Percentiles rank a stretch among this genome's conserved stretches.
phyloP scores from a whole-genome alignment of 2,888 invertebrate species.

The Leptopilina syphax region DNA sequence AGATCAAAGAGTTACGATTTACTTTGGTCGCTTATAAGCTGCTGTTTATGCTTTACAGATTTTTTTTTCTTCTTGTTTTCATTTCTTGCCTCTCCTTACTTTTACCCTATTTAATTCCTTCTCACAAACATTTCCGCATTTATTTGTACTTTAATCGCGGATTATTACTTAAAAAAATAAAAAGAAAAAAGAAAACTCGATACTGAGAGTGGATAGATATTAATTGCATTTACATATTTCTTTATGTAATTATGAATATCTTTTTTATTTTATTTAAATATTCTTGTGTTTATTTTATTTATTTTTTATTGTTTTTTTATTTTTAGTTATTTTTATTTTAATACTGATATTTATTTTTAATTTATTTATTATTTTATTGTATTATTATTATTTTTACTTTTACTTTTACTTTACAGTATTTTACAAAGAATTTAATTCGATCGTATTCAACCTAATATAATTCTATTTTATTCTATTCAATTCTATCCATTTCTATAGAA shows the following conservation, averaged over 20 bases:
- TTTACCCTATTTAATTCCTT: background rate
- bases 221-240: no score
- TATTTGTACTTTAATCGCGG: background rate
- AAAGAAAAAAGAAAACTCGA: background rate
- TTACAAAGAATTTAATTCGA: background rate
- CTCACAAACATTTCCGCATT: background rate
- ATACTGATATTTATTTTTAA: no score
- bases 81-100: background rate
- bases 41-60: background rate
- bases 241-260: background rate
- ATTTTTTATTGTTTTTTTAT: no score
- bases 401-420: no score
- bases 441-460: no score
- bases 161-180: background rate
- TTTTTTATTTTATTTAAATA: no score
- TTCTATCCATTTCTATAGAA: no score
- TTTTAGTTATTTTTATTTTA: no score
- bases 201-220: background rate
- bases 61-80: background rate
- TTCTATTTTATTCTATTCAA: no score
- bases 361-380: no score
- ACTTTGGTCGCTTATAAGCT: background rate
- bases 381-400: no score
- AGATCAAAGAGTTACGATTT: constrained; percentile 16
- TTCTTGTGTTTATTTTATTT: no score